These are phyloP conservation scores for Borostomias antarcticus DNA, from an alignment of 2,797 vertebrate genomes.

Conservation along the genomic window DNA sequence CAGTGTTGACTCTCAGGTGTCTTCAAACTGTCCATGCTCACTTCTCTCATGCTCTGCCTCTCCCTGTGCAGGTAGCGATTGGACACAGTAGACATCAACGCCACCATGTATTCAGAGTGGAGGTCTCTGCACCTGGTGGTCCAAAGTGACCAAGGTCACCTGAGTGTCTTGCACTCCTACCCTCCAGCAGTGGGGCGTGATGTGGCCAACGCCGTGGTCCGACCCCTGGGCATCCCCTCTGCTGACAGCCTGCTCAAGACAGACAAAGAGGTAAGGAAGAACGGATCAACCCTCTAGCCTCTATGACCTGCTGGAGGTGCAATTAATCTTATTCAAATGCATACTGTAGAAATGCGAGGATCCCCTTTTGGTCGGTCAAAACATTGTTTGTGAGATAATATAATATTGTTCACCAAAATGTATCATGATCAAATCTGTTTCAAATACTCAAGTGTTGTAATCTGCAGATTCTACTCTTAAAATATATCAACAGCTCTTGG, in stretches of 20 bases:
- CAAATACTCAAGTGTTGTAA: too few relatives aligned
- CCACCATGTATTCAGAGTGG: constrained; percentile 86
- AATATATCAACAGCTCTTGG: too few relatives aligned
- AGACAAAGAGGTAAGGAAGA: constrained; percentile 86
- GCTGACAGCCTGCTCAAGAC: constrained; percentile 84
- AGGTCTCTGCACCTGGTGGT: constrained; percentile 87
- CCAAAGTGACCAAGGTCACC: constrained; percentile 85
- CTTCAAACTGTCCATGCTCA: too few relatives aligned
- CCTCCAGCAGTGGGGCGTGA: constrained; percentile 87
- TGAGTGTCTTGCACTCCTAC: constrained; percentile 90
- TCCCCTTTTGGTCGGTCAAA: too few relatives aligned
- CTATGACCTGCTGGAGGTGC: too few relatives aligned
- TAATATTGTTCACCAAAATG: too few relatives aligned
- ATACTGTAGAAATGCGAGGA: too few relatives aligned
- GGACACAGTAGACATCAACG: constrained; percentile 35
- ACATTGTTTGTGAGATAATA: too few relatives aligned
- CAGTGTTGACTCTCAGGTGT: too few relatives aligned
- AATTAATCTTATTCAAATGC: too few relatives aligned
- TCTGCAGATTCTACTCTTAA: too few relatives aligned
- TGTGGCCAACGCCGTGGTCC: constrained; percentile 89
- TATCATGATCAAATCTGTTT: too few relatives aligned
- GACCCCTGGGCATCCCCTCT: constrained; percentile 80
- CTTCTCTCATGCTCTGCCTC: neutral
- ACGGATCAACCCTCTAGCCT: neutral
- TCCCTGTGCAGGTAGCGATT: constrained; percentile 28